phyloP scores from a whole-genome alignment of 2,797 vertebrate species.

The Chelonia mydas region DNA sequence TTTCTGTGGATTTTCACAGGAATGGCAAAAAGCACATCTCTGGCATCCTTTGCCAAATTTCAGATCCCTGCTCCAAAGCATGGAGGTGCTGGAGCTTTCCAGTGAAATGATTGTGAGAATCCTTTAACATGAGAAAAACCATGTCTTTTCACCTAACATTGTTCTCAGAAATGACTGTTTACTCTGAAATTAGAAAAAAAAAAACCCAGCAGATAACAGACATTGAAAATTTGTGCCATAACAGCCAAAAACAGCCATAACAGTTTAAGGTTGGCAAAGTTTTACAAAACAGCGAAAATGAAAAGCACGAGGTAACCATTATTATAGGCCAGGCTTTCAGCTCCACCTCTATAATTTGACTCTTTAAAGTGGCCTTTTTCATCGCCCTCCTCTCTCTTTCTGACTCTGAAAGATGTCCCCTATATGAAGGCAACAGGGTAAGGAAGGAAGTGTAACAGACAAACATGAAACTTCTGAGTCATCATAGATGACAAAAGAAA shows the following conservation, averaged over 20 bases:
- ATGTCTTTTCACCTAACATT: neutral
- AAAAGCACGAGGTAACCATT: neutral
- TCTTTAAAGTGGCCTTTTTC: neutral
- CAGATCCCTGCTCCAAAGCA: slow-evolving; percentile 33
- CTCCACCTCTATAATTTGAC: neutral
- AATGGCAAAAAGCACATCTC: neutral
- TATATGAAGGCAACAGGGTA: neutral
- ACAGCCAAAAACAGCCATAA: neutral
- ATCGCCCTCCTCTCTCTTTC: neutral
- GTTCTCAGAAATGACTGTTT: neutral
- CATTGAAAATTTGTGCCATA: too few species aligned
- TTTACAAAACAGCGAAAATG: neutral
- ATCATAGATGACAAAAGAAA: neutral
- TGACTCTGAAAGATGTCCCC: neutral
- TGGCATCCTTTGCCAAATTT: slow-evolving; percentile 37
- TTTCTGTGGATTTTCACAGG: neutral
- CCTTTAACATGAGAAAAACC: neutral
- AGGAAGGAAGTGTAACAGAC: neutral
- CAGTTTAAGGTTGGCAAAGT: neutral
- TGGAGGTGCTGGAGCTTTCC: neutral
- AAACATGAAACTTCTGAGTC: neutral
- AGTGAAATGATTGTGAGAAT: slow-evolving; percentile 23
- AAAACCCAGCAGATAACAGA: neutral
- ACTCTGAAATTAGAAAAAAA: neutral
- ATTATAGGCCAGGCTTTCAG: neutral